Conservation (phyloP, 1,140 invertebrate species). For the Leguminivora glycinivorella region DNA sequence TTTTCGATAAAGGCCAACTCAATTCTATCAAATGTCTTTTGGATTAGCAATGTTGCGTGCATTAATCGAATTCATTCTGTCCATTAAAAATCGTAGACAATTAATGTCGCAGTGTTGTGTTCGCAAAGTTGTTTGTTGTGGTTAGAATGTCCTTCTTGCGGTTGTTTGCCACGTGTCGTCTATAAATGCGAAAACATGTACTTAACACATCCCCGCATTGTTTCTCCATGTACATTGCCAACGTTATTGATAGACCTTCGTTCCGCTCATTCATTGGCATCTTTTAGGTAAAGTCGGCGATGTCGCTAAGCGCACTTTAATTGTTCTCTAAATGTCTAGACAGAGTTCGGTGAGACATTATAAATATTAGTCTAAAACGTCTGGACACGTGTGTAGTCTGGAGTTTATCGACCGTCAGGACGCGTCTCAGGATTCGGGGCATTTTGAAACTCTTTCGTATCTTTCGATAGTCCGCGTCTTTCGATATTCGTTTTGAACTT, state of each 20-base stretch:
- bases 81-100: constrained; percentile 9
- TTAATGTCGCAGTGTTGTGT: background rate
- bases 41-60: constrained; percentile 19
- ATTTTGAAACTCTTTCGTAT: background rate
- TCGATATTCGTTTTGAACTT: background rate
- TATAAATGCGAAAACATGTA: constrained; percentile 39
- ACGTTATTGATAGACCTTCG: constrained; percentile 55
- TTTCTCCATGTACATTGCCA: constrained; percentile 41
- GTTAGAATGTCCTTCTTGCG: constrained; percentile 30
- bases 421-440: constrained; percentile 37
- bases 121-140: constrained; percentile 23
- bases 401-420: constrained; percentile 69
- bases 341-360: constrained; percentile 39
- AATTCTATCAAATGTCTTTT: constrained; percentile 19
- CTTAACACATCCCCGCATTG: constrained; percentile 40
- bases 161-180: constrained; percentile 46
- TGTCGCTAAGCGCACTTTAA: constrained; percentile 6
- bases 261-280: constrained; percentile 43
- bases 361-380: constrained; percentile 49
- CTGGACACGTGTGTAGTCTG: constrained; percentile 53
- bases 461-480: background rate
- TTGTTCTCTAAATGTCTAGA: constrained; percentile 34
- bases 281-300: constrained; percentile 39
- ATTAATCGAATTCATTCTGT: constrained; percentile 2
- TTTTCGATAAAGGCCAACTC: constrained; percentile 9